Conservation (phyloP, 1,140 invertebrate genomes). For the Rhopalosiphum maidis region DNA sequence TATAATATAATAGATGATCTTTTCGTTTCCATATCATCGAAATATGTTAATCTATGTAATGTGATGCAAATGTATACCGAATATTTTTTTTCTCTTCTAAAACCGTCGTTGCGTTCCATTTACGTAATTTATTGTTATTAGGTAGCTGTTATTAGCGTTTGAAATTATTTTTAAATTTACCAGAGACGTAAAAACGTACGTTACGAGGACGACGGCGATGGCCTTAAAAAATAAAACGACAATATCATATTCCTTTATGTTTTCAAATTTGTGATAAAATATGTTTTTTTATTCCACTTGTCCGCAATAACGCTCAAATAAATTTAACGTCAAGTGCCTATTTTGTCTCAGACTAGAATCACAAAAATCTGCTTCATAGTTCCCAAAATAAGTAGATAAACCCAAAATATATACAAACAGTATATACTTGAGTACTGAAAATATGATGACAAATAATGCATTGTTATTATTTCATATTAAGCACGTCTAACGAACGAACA, state of each 20-base stretch:
- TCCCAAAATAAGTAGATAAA: no score
- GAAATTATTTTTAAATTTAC: not conserved
- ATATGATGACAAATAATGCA: not conserved
- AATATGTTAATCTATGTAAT: slow-evolving; percentile 38
- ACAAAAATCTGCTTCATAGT: not conserved
- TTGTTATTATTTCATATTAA: not conserved
- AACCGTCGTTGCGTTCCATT: not conserved
- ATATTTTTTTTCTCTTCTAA: not conserved
- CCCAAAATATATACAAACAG: not conserved
- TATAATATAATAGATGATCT: slow-evolving; percentile 36
- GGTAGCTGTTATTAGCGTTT: not conserved
- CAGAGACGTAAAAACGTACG: not conserved
- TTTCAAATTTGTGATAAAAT: not conserved
- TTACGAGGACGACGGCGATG: not conserved
- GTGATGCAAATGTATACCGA: not conserved
- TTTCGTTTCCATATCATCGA: not conserved
- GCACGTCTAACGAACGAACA: not conserved
- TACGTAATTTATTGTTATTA: not conserved
- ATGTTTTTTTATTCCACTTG: not conserved
- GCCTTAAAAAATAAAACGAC: not conserved
- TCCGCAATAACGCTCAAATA: not conserved
- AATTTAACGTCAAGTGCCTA: not conserved
- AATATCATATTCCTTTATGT: not conserved
- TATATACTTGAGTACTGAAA: no score
- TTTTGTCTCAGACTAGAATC: not conserved